Conservation (phyloP, 2,113 vertebrate genomes). For the Oxyura jamaicensis region DNA sequence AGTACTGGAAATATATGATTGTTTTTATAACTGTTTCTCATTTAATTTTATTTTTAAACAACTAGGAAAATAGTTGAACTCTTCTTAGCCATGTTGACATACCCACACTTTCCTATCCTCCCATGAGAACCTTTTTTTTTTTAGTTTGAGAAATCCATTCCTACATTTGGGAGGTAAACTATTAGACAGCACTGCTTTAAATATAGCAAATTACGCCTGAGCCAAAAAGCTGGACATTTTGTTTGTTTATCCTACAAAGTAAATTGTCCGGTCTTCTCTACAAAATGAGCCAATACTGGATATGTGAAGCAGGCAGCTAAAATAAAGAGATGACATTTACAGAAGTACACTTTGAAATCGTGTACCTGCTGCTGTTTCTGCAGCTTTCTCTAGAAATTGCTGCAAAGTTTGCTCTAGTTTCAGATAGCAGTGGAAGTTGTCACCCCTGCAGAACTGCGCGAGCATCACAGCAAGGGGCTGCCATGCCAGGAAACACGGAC, state of each 20-base stretch:
- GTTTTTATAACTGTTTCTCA: neutral
- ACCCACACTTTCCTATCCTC: neutral
- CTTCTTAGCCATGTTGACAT: neutral
- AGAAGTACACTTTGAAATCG: neutral
- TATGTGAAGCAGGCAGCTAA: neutral
- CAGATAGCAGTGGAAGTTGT: neutral
- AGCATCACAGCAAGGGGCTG: fast-evolving
- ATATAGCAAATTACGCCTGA: neutral
- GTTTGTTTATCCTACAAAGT: neutral
- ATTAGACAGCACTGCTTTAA: neutral
- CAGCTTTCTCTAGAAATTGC: neutral
- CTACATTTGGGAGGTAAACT: neutral
- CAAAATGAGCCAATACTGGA: neutral
- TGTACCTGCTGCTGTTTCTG: neutral
- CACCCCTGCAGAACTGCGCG: neutral
- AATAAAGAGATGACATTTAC: neutral
- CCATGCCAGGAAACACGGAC: neutral
- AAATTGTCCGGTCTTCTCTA: neutral
- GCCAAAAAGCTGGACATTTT: neutral
- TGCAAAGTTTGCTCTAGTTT: neutral
- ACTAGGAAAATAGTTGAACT: neutral
- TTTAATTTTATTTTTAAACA: neutral
- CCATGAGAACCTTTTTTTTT: neutral
- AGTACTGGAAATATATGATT: neutral
- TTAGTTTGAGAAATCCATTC: neutral